Evolutionary conservation across 2,888 invertebrate genomes (phyloP).

Genomic region (Ennomos fuscantarius): DNA sequence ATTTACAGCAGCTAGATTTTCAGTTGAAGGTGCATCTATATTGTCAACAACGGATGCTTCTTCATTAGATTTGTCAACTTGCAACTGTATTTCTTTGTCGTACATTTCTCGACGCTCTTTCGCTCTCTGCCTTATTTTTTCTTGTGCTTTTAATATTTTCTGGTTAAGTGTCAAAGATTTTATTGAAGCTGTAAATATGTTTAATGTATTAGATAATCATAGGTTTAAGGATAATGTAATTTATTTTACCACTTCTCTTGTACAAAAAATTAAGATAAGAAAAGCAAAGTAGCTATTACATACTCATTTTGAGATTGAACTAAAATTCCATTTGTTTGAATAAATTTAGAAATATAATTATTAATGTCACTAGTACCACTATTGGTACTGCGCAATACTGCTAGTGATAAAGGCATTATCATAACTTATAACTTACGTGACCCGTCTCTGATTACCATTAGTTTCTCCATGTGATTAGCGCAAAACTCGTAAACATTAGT

Average conservation of each 20-base stretch:
- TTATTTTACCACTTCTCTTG: too few relatives aligned
- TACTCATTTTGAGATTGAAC: not conserved
- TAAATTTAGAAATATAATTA: too few relatives aligned
- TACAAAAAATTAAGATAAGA: constrained; percentile 33
- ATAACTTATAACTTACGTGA: constrained; percentile 53
- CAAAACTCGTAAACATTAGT: constrained; percentile 91
- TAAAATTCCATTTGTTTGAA: too few relatives aligned
- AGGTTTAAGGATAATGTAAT: too few relatives aligned
- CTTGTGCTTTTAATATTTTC: constrained; percentile 66
- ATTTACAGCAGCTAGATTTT: constrained; percentile 19
- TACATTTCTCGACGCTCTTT: constrained; percentile 48
- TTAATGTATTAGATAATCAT: too few relatives aligned
- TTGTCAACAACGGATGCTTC: not conserved
- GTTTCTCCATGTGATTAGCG: constrained; percentile 88
- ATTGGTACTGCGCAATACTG: too few relatives aligned
- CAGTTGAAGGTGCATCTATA: constrained; percentile 6
- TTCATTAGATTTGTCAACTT: not conserved
- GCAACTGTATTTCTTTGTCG: constrained; percentile 39
- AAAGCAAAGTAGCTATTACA: not conserved
- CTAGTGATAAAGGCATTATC: not conserved
- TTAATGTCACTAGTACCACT: too few relatives aligned
- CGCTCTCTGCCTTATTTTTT: constrained; percentile 61
- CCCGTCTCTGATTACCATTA: constrained; percentile 80
- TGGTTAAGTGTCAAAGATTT: constrained; percentile 56
- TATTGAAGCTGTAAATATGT: constrained; percentile 49